These are phyloP conservation scores for Tenebrio molitor DNA, from an alignment of 1,140 invertebrate species.

Conservation along the genomic window DNA sequence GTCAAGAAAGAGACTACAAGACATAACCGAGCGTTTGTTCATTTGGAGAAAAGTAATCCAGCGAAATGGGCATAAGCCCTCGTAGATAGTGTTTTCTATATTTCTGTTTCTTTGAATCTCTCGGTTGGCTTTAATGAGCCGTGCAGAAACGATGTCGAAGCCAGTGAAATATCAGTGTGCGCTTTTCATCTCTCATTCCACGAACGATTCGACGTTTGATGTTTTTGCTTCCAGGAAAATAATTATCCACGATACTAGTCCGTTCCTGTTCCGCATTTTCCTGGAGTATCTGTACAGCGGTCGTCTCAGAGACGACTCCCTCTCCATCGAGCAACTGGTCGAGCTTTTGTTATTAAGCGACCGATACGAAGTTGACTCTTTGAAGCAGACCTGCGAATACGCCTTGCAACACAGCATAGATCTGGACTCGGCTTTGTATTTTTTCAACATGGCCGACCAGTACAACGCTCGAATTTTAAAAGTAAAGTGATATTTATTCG, in stretches of 20 bases:
- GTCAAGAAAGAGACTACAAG: too few species aligned
- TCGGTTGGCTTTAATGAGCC: too few species aligned
- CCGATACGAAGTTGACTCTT: slow-evolving; percentile 71
- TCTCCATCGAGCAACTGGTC: slow-evolving; percentile 73
- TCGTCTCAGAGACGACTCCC: slow-evolving; percentile 67
- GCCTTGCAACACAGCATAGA: slow-evolving; percentile 72
- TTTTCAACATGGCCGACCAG: slow-evolving; percentile 77
- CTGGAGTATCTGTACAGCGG: slow-evolving; percentile 77
- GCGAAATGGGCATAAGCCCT: too few species aligned
- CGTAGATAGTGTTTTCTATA: too few species aligned
- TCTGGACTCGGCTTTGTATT: slow-evolving; percentile 75
- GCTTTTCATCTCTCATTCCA: too few species aligned
- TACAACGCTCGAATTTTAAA: slow-evolving; percentile 74
- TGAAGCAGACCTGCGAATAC: slow-evolving; percentile 75
- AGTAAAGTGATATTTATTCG: slow-evolving; percentile 64
- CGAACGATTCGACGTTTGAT: too few species aligned
- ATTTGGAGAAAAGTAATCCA: too few species aligned
- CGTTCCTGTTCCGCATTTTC: slow-evolving; percentile 74
- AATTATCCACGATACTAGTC: slow-evolving; percentile 75
- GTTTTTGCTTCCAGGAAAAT: slow-evolving; percentile 78
- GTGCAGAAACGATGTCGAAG: too few species aligned
- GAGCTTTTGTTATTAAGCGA: slow-evolving; percentile 75
- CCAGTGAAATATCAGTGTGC: too few species aligned
- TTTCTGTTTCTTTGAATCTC: too few species aligned
- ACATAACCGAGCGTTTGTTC: too few species aligned